These are phyloP conservation scores for Zaprionus ghesquierei DNA, from an alignment of 1,140 invertebrate genomes.

Conservation along the genomic window DNA sequence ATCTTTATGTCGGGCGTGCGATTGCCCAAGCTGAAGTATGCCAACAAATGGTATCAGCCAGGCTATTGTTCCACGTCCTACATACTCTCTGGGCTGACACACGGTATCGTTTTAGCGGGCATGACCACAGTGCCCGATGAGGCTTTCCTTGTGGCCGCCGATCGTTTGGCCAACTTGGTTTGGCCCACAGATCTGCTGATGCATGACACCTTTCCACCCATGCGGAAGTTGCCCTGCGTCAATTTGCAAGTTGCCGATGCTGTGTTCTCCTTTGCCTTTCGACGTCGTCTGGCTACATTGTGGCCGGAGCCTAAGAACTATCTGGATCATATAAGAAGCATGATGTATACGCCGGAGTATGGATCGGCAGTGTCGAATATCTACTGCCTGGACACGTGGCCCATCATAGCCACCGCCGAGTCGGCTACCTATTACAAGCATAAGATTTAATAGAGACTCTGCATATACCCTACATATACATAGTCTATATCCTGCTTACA, in stretches of 20 bases:
- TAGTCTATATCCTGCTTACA: no score
- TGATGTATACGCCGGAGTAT: slow-evolving; percentile 30
- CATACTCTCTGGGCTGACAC: slow-evolving; percentile 95
- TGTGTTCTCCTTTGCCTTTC: slow-evolving; percentile 84
- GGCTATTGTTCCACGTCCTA: slow-evolving; percentile 98
- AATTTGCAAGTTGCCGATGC: slow-evolving; percentile 93
- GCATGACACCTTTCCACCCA: slow-evolving; percentile 96
- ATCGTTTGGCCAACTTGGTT: slow-evolving; percentile 91
- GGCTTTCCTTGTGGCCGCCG: slow-evolving; percentile 93
- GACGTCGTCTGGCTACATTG: slow-evolving; percentile 43
- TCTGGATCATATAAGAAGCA: slow-evolving; percentile 31
- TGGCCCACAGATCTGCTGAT: slow-evolving; percentile 91
- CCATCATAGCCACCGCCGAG: slow-evolving; percentile 42
- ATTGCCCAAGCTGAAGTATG: slow-evolving; percentile 90
- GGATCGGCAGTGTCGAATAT: background rate
- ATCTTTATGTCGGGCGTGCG: slow-evolving; percentile 96
- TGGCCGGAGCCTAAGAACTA: slow-evolving; percentile 52
- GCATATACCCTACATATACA: no score
- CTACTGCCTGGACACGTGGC: slow-evolving; percentile 28
- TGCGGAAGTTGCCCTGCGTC: slow-evolving; percentile 91
- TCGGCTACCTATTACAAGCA: slow-evolving; percentile 32
- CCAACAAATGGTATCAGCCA: slow-evolving; percentile 90
- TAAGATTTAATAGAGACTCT: no score
- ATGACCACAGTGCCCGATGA: slow-evolving; percentile 93
- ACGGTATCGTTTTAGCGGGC: slow-evolving; percentile 91